A percentile compares a stretch with the other conserved stretches of the same genome.
These are phyloP conservation scores for Erebia palarica DNA, from an alignment of 2,888 invertebrate species.

Conservation along the genomic window DNA sequence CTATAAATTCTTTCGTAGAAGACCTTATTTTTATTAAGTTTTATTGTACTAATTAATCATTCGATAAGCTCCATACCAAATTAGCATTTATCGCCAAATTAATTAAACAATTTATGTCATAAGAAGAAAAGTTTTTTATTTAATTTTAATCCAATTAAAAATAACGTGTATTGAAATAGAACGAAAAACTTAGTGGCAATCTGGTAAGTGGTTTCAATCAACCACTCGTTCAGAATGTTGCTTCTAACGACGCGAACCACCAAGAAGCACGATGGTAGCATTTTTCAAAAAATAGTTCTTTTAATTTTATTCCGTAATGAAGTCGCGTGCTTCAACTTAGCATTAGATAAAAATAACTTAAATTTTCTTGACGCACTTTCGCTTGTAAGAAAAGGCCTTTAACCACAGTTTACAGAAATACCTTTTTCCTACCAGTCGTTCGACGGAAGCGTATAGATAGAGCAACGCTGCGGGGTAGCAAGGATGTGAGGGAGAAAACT, in stretches of 20 bases:
- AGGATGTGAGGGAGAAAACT: too few species aligned
- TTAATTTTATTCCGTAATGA: slow-evolving; percentile 18
- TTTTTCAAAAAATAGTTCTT: slow-evolving; percentile 18
- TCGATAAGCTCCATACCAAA: too few species aligned
- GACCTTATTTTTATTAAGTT: too few species aligned
- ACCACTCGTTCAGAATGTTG: background rate
- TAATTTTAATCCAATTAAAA: background rate
- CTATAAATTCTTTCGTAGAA: too few species aligned
- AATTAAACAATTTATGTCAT: too few species aligned
- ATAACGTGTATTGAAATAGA: background rate
- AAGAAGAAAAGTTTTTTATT: background rate
- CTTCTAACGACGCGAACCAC: background rate
- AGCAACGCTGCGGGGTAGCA: too few species aligned
- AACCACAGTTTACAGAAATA: background rate
- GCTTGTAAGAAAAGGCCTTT: slow-evolving; percentile 7
- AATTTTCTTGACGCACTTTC: slow-evolving; percentile 24
- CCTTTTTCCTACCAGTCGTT: too few species aligned
- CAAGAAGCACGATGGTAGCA: slow-evolving; percentile 3
- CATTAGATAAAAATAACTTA: slow-evolving; percentile 21
- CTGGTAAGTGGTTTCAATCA: too few species aligned
- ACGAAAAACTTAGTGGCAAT: background rate
- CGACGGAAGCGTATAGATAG: too few species aligned
- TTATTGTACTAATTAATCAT: too few species aligned
- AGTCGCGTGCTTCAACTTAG: slow-evolving; percentile 12
- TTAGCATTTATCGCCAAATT: too few species aligned